phyloP scores from a whole-genome alignment of 1,140 invertebrate species.

The Odontomachus brunneus region DNA sequence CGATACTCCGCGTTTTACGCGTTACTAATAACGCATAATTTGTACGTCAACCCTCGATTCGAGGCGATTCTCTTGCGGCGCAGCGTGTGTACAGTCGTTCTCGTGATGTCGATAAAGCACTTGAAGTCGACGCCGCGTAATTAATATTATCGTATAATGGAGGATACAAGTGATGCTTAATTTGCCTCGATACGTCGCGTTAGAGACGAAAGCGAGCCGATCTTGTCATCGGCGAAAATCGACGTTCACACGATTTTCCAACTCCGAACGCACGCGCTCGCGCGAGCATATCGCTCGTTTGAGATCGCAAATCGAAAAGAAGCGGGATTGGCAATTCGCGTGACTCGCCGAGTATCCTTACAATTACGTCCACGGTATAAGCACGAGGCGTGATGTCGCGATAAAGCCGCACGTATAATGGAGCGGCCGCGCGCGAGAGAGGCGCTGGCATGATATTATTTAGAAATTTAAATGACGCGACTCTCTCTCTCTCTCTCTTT shows the following conservation, averaged over 20 bases:
- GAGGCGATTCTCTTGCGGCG: too few relatives aligned
- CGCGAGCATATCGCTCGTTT: neutral
- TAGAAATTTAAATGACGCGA: slow-evolving; percentile 48
- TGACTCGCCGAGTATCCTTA: slow-evolving; percentile 37
- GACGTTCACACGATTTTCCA: neutral
- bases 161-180: neutral
- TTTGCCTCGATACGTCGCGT: neutral
- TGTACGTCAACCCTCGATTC: too few relatives aligned
- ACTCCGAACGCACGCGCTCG: neutral
- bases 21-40: too few relatives aligned
- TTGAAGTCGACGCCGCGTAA: neutral
- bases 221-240: neutral
- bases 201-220: too few relatives aligned
- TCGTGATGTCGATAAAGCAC: too few relatives aligned
- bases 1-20: too few relatives aligned
- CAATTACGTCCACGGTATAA: slow-evolving; percentile 37
- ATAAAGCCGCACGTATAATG: slow-evolving; percentile 28
- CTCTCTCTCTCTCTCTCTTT: too few relatives aligned
- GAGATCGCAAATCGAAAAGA: slow-evolving; percentile 34
- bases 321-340: slow-evolving; percentile 42
- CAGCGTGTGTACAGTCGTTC: too few relatives aligned
- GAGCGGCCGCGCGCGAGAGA: neutral
- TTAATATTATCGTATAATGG: slow-evolving; percentile 8
- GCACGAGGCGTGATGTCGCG: slow-evolving; percentile 19
- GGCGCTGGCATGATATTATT: slow-evolving; percentile 25